These are phyloP conservation scores for Leptonema lineaticorne DNA, from an alignment of 1,140 invertebrate genomes.

Conservation along the genomic window DNA sequence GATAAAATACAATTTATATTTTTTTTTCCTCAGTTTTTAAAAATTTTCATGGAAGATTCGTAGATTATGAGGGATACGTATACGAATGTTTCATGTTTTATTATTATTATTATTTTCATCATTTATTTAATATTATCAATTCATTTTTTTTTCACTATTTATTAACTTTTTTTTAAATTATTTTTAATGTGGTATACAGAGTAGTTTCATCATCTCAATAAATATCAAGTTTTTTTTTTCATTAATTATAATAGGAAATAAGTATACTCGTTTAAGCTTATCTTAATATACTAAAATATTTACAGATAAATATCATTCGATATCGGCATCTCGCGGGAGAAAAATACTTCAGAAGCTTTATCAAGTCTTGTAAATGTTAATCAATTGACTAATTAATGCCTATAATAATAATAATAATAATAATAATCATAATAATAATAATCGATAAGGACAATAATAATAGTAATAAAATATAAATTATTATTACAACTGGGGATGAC, in stretches of 20 bases:
- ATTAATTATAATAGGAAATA: constrained; percentile 36
- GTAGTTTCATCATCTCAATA: constrained; percentile 40
- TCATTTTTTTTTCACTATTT: constrained; percentile 37
- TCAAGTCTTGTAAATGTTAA: constrained; percentile 42
- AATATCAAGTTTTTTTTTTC: constrained; percentile 38
- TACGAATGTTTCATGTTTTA: constrained; percentile 40
- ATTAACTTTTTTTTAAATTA: constrained; percentile 30
- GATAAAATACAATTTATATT: constrained; percentile 41
- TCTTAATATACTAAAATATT: constrained; percentile 36
- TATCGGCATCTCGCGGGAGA: constrained; percentile 42
- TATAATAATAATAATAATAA: constrained; percentile 41
- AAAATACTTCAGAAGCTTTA: constrained; percentile 40
- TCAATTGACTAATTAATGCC: constrained; percentile 42
- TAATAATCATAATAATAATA: constrained; percentile 38
- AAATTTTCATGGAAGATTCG: constrained; percentile 42
- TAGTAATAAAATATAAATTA: constrained; percentile 7
- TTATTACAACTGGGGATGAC: constrained; percentile 7
- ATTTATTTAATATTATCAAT: constrained; percentile 2
- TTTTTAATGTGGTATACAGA: constrained; percentile 38
- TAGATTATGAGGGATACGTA: constrained; percentile 42
- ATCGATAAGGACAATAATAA: constrained; percentile 1
- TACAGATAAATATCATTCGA: constrained; percentile 42
- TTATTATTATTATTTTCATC: constrained; percentile 6
- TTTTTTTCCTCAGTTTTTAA: constrained; percentile 37
- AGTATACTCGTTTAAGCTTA: constrained; percentile 41